These are phyloP conservation scores for Myripristis murdjan DNA, from an alignment of 2,797 vertebrate genomes.

Conservation along the genomic window DNA sequence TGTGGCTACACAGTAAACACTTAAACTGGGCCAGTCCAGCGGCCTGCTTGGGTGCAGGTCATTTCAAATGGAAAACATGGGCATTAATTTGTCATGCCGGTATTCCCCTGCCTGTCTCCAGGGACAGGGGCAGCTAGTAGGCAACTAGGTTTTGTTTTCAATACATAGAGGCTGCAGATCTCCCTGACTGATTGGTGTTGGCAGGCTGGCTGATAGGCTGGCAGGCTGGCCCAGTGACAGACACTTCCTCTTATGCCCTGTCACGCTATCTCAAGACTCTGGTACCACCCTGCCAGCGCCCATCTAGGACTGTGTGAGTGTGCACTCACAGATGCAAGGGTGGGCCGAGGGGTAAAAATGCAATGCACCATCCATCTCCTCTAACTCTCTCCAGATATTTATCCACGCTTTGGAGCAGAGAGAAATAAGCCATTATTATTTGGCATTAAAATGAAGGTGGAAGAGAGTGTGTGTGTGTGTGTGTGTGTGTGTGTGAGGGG, in stretches of 20 bases:
- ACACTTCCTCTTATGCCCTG: constrained; percentile 35
- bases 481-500: too few relatives aligned
- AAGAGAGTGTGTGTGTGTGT: too few relatives aligned
- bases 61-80: constrained; percentile 10
- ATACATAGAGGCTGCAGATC: constrained; percentile 26
- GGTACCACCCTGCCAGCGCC: constrained; percentile 10
- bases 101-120: constrained; percentile 4
- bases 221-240: constrained; percentile 28
- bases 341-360: not conserved
- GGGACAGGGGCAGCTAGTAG: not conserved
- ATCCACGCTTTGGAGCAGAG: not conserved
- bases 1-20: not conserved
- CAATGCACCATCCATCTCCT: constrained; percentile 1
- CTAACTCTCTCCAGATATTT: constrained; percentile 10
- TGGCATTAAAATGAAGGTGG: not conserved
- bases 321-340: not conserved
- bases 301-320: not conserved
- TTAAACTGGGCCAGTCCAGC: not conserved
- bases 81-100: constrained; percentile 18
- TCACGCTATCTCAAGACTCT: constrained; percentile 58
- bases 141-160: constrained; percentile 27
- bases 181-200: constrained; percentile 58
- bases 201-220: constrained; percentile 44
- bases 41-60: constrained; percentile 14
- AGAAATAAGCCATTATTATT: constrained; percentile 11